Conservation (phyloP, 2,888 invertebrate species). For the Acronicta alni region DNA sequence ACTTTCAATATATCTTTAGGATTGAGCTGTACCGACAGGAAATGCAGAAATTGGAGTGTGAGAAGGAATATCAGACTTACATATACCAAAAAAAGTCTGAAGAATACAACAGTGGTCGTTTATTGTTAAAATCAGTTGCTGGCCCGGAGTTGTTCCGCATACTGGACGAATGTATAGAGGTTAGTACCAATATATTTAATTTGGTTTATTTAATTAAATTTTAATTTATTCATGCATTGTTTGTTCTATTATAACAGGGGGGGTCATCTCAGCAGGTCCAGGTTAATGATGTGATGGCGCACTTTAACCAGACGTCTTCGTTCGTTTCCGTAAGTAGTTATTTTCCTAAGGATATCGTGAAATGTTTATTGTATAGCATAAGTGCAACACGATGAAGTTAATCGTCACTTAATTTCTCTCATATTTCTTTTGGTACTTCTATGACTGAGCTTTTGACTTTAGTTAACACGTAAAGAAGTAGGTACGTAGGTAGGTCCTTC, state of each 20-base stretch:
- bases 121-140: constrained; percentile 36
- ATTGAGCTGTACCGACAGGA: constrained; percentile 62
- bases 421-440: too few species aligned
- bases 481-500: too few species aligned
- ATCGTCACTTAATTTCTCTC: too few species aligned
- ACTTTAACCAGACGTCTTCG: constrained; percentile 38
- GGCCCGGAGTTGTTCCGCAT: constrained; percentile 52
- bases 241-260: constrained; percentile 37
- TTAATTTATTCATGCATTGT: not conserved
- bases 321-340: constrained; percentile 52
- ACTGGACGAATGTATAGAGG: constrained; percentile 68
- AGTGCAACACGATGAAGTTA: too few species aligned
- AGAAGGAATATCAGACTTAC: constrained; percentile 60
- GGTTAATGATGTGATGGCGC: constrained; percentile 43
- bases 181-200: constrained; percentile 32
- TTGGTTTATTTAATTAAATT: not conserved
- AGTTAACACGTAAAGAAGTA: too few species aligned
- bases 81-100: constrained; percentile 61
- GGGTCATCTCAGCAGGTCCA: constrained; percentile 42
- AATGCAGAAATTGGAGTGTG: constrained; percentile 59
- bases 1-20: constrained; percentile 58
- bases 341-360: too few species aligned
- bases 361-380: too few species aligned
- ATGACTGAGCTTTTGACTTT: too few species aligned
- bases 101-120: constrained; percentile 54